Base-by-base conservation (phyloP, 2,797 vertebrate genomes). In the Mormyrus proboscirostris region DNA sequence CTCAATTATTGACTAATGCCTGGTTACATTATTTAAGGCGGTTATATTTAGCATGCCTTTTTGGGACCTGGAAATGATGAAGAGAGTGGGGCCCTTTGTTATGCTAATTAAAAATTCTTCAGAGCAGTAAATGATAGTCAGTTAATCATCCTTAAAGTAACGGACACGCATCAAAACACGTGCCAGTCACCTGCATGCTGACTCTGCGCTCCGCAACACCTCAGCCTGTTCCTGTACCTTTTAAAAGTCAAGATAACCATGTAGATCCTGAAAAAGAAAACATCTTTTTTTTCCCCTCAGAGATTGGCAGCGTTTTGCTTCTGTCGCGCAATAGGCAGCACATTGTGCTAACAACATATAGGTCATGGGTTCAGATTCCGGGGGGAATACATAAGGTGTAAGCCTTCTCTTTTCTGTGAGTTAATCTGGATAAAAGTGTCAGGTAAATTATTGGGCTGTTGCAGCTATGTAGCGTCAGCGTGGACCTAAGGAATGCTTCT, bases 1-100 rank as follows among this genome's bases (percentile, higher is more conserved):
- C 93, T 97, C 95, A 97, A 97, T 97, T 96, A 97, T 97, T 96
- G 95, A 97, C 94, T 90, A 93, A 93, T 91, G 92, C 93, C 93
- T 84, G 47, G 14, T 0, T 97, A 89, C 94, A 95, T 97, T 96
- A 96, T 97, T 97, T 95, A 96, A 92, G 89, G 92, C 50, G 89
- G 89, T 93, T 97, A 95, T 96, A 95, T 97, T 96, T 97, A 96
- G 95, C 94, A 92, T 91, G 90, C 90, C 92, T 93, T 91, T 93
- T 93, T 92, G 91, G 90, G 88, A 93, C 93, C 90, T 90, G 93
- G 92, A 92, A 92, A 91, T 90, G 92, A 90, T 90, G 92, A 92
- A 91, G 91, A 94, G 91, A 88, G 86, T 93, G 92, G 91, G 92
- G 93, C 92, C 92, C 93, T 86, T 94, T 94, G 92, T 94, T 90